phyloP scores from a whole-genome alignment of 2,113 vertebrate species.

The Trematocara nigrifrons region DNA sequence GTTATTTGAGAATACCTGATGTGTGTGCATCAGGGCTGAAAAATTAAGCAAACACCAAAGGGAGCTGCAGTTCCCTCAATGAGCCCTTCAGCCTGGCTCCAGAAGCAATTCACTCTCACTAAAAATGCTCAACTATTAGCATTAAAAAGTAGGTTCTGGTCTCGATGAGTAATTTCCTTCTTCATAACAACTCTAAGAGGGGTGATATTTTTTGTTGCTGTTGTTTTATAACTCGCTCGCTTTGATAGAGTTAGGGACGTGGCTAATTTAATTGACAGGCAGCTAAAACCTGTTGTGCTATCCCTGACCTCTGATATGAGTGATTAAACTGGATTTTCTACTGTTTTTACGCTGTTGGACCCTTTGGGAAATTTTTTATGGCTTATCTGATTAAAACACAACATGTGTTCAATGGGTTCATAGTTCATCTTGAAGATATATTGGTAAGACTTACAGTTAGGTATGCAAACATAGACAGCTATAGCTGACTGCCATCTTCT shows the following conservation, averaged over 20 bases:
- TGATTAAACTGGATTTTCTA: neutral
- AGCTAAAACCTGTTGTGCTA: neutral
- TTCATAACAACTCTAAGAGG: neutral
- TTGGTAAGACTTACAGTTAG: neutral
- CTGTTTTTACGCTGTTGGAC: neutral
- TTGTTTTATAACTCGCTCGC: neutral
- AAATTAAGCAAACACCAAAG: neutral
- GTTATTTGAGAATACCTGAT: neutral
- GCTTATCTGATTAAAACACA: neutral
- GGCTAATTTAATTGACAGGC: neutral
- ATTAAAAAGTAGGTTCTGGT: neutral
- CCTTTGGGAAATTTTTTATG: neutral
- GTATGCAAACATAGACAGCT: neutral
- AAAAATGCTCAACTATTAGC: neutral
- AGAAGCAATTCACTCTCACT: neutral
- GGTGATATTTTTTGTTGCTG: neutral
- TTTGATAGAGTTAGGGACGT: neutral
- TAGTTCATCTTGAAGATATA: neutral
- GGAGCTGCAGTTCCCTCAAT: neutral
- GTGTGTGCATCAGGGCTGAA: neutral
- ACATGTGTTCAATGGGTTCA: neutral
- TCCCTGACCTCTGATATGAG: rapidly evolving
- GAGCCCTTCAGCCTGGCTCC: neutral
- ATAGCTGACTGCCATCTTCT: neutral
- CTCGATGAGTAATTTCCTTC: neutral